Percentiles rank a stretch among this genome's conserved stretches.
These are phyloP conservation scores for Lucilia cuprina DNA, from an alignment of 1,140 invertebrate species.

Conservation along the genomic window DNA sequence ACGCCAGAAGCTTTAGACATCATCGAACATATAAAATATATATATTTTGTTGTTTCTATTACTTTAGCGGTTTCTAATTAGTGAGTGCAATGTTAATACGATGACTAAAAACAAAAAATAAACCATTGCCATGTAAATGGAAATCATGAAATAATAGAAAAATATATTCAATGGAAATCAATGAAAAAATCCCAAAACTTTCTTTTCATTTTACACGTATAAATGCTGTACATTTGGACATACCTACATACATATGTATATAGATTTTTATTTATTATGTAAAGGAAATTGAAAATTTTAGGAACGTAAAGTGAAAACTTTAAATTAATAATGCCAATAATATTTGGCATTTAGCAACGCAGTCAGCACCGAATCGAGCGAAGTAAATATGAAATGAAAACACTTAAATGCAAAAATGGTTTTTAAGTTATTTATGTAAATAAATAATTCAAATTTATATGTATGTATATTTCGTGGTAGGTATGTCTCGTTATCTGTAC, in stretches of 20 bases:
- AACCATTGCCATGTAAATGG: too few relatives aligned
- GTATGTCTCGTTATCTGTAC: neutral
- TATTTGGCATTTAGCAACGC: conserved; percentile 16
- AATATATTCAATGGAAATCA: neutral
- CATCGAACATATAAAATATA: neutral
- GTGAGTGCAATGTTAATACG: neutral
- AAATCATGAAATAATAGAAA: too few relatives aligned
- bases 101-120: too few relatives aligned
- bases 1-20: neutral
- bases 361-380: neutral
- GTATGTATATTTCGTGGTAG: neutral
- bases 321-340: conserved; percentile 22
- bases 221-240: too few relatives aligned
- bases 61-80: neutral
- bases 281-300: conserved; percentile 19
- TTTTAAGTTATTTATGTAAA: conserved; percentile 20
- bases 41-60: neutral
- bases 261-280: neutral
- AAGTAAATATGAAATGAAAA: neutral
- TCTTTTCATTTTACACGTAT: neutral
- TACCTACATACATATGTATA: too few relatives aligned
- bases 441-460: conserved; percentile 3
- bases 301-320: conserved; percentile 26
- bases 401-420: conserved; percentile 26
- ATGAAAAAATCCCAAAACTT: neutral